Evolutionary conservation across 37 sponge, comb jelly and placozoan species (phyloP), one percentile per base, ranked within the genome.

Genomic region (Agelas oroides): DNA sequence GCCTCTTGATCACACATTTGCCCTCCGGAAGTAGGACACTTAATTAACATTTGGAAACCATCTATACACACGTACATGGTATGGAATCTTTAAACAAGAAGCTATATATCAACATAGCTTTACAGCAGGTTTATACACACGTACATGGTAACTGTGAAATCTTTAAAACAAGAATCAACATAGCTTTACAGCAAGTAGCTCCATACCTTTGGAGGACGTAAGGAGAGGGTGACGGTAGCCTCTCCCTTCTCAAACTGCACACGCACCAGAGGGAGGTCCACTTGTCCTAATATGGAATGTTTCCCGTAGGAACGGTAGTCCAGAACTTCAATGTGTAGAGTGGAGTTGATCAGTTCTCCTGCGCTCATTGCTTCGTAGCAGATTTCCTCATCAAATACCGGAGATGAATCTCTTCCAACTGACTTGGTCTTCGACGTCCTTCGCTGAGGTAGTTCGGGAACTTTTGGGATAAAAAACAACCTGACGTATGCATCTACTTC

Each of bases 401-500:
- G 91, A 18, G 68, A 41, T 14, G 40, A 56, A 0, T 58, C 70
- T 5, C 33, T 34, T 19, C 54, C 0, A 6, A 46, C 35, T 53
- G 70, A 31, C 19, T 73, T 67, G 14, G 82, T 85, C 58, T 77
- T 91, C 0, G 78, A 74, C 1, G 79, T 90, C 33, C 66, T 71
- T n/a, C 85, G 79, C 81, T 80, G 79, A 52, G 77, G 70, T 21
- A 72, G 38, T 24, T 60, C 73, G 1, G 87, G 66, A 28, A 73
- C 41, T 25, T 72, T 40, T 23, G 91, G 77, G 17, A 81, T 76
- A 28, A 91, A 75, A 52, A 77, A 81, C 16, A 91, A 52, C 31
- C 82, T 53, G 30, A 91, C 91, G 39, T 85, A 91, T 0, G 91
- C 52, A 46, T 91, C 82, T 28, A 80, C 82, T 69, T 55, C 67